Percentiles rank a stretch among this genome's conserved stretches.
These are phyloP conservation scores for Chalcis sispes DNA, from an alignment of 2,888 invertebrate species.

Conservation along the genomic window DNA sequence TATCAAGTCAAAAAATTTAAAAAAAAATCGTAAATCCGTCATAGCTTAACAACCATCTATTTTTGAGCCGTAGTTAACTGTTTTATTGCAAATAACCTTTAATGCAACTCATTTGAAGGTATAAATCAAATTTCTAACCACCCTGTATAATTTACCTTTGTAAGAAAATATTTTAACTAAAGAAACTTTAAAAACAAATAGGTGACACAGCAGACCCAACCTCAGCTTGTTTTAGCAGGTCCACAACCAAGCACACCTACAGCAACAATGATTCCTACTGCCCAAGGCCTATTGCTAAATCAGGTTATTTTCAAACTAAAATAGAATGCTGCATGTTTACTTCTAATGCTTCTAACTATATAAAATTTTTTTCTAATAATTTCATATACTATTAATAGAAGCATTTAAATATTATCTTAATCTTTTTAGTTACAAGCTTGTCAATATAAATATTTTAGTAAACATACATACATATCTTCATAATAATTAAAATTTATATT, in stretches of 20 bases:
- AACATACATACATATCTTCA: neutral
- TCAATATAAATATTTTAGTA: slow-evolving; percentile 28
- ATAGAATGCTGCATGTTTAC: slow-evolving; percentile 26
- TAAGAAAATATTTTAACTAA: no score
- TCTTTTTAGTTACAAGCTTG: slow-evolving; percentile 33
- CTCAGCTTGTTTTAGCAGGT: slow-evolving; percentile 75
- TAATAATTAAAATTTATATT: slow-evolving; percentile 9
- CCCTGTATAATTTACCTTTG: no score
- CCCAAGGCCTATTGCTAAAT: slow-evolving; percentile 75
- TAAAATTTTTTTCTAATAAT: slow-evolving; percentile 26
- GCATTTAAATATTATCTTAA: slow-evolving; percentile 7
- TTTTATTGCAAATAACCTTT: no score
- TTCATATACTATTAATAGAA: slow-evolving; percentile 30
- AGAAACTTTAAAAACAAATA: no score
- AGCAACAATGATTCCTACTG: slow-evolving; percentile 74
- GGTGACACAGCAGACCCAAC: slow-evolving; percentile 75
- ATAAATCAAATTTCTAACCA: no score
- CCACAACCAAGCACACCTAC: slow-evolving; percentile 74
- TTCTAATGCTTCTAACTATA: slow-evolving; percentile 53
- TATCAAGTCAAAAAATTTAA: no score
- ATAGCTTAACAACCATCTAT: no score
- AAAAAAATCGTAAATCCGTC: no score
- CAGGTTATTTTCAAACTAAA: slow-evolving; percentile 68
- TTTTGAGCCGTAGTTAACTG: no score
- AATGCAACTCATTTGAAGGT: no score